Evolutionary conservation across 1,140 invertebrate genomes (phyloP).

Genomic region (Caenorhabditis elegans): WBcel235 BX284602.5:9949501-9950000

Average conservation of each 20-base stretch:
- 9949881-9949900: neutral
- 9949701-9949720: neutral
- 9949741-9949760: neutral
- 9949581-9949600: too few relatives aligned
- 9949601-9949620: too few relatives aligned
- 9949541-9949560: too few relatives aligned
- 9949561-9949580: too few relatives aligned
- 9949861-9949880: neutral
- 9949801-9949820: slow-evolving; percentile 3
- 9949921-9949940: neutral
- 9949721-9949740: neutral
- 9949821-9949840: too few relatives aligned
- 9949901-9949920: neutral
- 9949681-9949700: neutral
- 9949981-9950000: neutral
- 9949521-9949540: too few relatives aligned
- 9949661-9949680: too few relatives aligned
- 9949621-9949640: too few relatives aligned
- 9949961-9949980: slow-evolving; percentile 6
- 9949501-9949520: too few relatives aligned
- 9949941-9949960: neutral
- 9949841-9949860: too few relatives aligned
- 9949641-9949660: too few relatives aligned
- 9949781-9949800: slow-evolving; percentile 12
- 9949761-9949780: slow-evolving; percentile 21